phyloP scores from a whole-genome alignment of 1,140 invertebrate species.

The Gonioctena quinquepunctata region DNA sequence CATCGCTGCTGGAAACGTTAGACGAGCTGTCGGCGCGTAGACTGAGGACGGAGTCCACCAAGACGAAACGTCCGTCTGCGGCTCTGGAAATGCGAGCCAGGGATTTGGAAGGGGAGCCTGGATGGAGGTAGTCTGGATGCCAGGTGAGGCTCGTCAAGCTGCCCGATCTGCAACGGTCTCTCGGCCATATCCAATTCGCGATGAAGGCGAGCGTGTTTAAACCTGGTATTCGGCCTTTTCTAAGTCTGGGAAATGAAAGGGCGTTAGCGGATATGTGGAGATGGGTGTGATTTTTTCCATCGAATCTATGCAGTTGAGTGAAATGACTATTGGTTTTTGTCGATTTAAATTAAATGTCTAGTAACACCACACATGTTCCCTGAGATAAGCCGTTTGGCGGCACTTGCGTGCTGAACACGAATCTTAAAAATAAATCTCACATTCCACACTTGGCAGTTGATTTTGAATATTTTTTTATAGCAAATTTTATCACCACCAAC shows the following conservation, averaged over 20 bases:
- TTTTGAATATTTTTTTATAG: too few relatives aligned
- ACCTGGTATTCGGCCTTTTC: conserved; percentile 93
- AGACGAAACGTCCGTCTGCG: conserved; percentile 73
- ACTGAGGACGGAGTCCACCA: conserved; percentile 65
- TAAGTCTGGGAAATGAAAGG: conserved; percentile 69
- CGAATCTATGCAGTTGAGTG: background rate
- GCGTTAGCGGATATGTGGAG: background rate
- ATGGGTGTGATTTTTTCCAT: background rate
- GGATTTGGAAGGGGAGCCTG: conserved; percentile 58
- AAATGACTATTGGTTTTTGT: too few relatives aligned
- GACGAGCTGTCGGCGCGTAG: conserved; percentile 66
- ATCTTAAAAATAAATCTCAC: too few relatives aligned
- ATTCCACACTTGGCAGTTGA: too few relatives aligned
- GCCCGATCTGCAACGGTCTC: conserved; percentile 61
- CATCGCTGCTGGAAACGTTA: conserved; percentile 75
- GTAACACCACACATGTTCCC: too few relatives aligned
- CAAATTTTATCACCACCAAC: too few relatives aligned
- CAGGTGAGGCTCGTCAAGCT: conserved; percentile 49
- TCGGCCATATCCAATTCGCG: conserved; percentile 71
- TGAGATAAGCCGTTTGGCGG: too few relatives aligned
- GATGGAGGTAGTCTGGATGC: conserved; percentile 61
- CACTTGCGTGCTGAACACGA: too few relatives aligned
- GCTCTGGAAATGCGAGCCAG: conserved; percentile 70
- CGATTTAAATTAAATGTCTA: too few relatives aligned
- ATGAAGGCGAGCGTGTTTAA: conserved; percentile 71